Conservation (phyloP, 2,113 vertebrate genomes). For the Petroica traversi region DNA sequence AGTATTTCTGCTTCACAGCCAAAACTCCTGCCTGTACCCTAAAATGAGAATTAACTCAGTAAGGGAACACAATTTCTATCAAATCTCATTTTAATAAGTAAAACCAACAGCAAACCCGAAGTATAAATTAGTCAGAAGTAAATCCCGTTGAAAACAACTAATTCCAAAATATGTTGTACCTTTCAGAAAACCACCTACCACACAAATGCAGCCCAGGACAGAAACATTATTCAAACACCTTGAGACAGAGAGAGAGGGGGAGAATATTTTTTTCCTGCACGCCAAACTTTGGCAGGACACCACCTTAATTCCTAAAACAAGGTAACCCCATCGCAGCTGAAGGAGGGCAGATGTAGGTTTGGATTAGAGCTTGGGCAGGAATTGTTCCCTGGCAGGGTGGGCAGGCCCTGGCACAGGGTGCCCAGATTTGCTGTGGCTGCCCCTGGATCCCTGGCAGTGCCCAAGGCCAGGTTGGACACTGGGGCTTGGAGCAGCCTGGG, state of each 20-base stretch:
- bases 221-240: neutral
- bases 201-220: neutral
- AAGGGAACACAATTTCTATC: neutral
- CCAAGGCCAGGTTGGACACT: neutral
- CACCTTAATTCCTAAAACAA: neutral
- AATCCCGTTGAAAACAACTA: neutral
- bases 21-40: neutral
- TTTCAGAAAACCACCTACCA: neutral
- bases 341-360: neutral
- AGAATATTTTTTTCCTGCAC: neutral
- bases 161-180: neutral
- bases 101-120: neutral
- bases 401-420: neutral
- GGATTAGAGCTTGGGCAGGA: neutral
- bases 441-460: neutral
- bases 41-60: neutral
- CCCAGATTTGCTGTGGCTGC: neutral
- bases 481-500: neutral
- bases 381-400: neutral
- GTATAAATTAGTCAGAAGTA: neutral
- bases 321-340: neutral
- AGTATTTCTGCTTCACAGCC: neutral
- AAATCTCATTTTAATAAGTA: neutral
- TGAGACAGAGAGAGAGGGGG: neutral
- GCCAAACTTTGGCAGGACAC: neutral